Percentiles rank a stretch among this genome's conserved stretches.
Conservation (phyloP, 23 tunicate genomes). For the Diplosoma virens region DNA sequence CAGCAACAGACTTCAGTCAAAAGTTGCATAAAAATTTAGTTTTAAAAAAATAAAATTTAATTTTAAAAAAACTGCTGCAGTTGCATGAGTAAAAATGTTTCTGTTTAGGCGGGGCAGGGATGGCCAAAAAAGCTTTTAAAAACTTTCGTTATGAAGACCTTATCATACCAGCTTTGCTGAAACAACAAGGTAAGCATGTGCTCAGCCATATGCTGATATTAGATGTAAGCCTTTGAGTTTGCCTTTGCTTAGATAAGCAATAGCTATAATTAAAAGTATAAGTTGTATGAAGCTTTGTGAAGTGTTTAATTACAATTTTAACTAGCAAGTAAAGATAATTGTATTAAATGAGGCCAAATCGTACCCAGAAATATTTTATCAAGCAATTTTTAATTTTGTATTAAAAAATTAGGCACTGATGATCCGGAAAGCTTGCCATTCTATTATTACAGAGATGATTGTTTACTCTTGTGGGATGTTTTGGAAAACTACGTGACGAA, state of each 20-base stretch:
- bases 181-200: constrained; percentile 16
- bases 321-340: too few species aligned
- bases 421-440: constrained; percentile 37
- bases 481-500: constrained; percentile 22
- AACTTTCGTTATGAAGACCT: constrained; percentile 22
- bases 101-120: constrained; percentile 9
- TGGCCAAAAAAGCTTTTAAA: constrained; percentile 31
- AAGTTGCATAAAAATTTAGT: too few species aligned
- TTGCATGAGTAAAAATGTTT: not conserved
- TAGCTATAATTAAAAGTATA: too few species aligned
- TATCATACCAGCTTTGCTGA: not conserved
- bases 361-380: too few species aligned
- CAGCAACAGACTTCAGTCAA: too few species aligned
- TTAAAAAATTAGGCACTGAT: constrained; percentile 43
- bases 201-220: not conserved
- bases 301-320: too few species aligned
- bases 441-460: constrained; percentile 68
- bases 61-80: too few species aligned
- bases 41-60: too few species aligned
- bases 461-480: constrained; percentile 41
- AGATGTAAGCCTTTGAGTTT: not conserved
- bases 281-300: too few species aligned
- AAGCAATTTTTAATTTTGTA: too few species aligned
- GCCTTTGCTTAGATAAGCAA: too few species aligned
- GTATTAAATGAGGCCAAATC: too few species aligned